Evolutionary conservation across 2,113 vertebrate species (phyloP), one percentile per base, ranked within the genome.

Genomic region (Xiphophorus maculatus): DNA sequence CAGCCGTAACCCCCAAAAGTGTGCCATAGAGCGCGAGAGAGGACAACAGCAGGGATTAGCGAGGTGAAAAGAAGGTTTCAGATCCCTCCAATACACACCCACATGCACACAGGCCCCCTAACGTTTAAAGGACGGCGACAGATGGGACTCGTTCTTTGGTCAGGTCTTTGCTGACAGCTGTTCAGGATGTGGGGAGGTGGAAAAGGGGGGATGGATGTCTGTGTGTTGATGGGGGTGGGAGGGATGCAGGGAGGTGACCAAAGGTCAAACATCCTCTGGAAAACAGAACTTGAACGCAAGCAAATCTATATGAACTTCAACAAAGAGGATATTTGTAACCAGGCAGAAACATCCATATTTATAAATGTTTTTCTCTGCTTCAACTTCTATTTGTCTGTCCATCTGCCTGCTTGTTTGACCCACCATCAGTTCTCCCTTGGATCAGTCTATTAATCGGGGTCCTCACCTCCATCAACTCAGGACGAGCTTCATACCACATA

Each of bases 41-140:
- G 81, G 88, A 88, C 85, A 93, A 90, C 79, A 76, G 73, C 61
- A 66, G 77, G 84, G 87, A 91, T 91, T 92, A 90, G 71, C 66
- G 0, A 28, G 62, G 71, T 90, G 87, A 91, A 91, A 90, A 91
- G 83, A 80, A 82, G 80, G 74, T 32, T 68, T 76, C 67, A 1
- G 17, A n/a, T 80, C 42, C 73, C 84, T 65, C 83, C 80, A 70
- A 66, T 29, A 63, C 63, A 77, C 68, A 66, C 70, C 66, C 84
- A 81, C 77, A 79, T 73, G 73, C 67, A 79, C 70, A 75, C 58
- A 84, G 67, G 67, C 66, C 60, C 72, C 64, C 66, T 87, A 85
- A 91, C 86, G 89, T 89, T 80, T 92, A 86, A 93, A 92, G 90
- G 91, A 91, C 88, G 76, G 85, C 87, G 81, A 93, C 94, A 95